These are phyloP conservation scores for Apogon hyalosoma DNA, from an alignment of 2,797 vertebrate species.

Conservation along the genomic window DNA sequence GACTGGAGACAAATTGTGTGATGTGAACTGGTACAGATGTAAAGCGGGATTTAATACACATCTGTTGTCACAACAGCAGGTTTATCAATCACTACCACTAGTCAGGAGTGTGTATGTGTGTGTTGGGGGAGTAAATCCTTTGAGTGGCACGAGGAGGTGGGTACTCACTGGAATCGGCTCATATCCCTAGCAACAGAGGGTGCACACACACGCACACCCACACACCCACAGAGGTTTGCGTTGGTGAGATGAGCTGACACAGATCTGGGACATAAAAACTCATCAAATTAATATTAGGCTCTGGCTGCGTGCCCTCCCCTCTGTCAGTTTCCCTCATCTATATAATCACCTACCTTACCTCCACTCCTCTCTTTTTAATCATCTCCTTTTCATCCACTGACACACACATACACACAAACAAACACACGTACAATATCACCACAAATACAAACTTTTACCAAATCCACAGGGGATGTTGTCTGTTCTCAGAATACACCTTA, in stretches of 20 bases:
- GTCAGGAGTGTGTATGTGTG: background rate
- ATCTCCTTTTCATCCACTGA: constrained; percentile 43
- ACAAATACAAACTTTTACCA: constrained; percentile 16
- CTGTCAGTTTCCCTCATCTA: constrained; percentile 28
- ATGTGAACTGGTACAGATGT: background rate
- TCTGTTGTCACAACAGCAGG: constrained; percentile 23
- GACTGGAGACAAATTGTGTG: background rate
- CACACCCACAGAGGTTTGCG: constrained; percentile 8
- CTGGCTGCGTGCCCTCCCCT: constrained; percentile 46
- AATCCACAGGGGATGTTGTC: constrained; percentile 44
- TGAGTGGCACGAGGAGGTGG: constrained; percentile 15
- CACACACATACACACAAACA: background rate
- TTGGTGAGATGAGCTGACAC: constrained; percentile 13
- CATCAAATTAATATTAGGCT: constrained; percentile 72
- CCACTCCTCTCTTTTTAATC: constrained; percentile 49
- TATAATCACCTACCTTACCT: constrained; percentile 70
- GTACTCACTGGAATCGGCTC: constrained; percentile 27
- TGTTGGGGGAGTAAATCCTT: constrained; percentile 38
- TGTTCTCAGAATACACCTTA: constrained; percentile 49
- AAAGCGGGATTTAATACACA: constrained; percentile 21
- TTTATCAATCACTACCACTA: constrained; percentile 40
- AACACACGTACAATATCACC: constrained; percentile 12
- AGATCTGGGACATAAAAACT: constrained; percentile 64
- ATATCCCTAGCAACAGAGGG: constrained; percentile 17
- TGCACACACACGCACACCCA: background rate